These are phyloP conservation scores for Triplophysa bombifrons DNA, from an alignment of 2,797 vertebrate species.

Conservation along the genomic window DNA sequence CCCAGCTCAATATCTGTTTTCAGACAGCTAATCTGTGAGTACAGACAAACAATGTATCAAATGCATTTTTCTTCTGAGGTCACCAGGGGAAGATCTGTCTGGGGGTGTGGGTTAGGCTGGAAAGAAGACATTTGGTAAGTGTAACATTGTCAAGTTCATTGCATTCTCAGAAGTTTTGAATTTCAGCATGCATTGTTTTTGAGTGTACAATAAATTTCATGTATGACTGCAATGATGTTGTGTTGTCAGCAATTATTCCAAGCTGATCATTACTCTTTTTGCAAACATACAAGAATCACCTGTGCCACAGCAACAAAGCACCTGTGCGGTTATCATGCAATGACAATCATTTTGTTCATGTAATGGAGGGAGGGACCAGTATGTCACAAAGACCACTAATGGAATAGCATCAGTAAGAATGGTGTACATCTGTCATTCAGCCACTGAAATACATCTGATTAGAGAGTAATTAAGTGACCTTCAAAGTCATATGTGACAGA, in stretches of 20 bases:
- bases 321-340: slow-evolving; percentile 32
- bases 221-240: background rate
- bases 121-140: slow-evolving; percentile 29
- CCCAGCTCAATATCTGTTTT: slow-evolving; percentile 49
- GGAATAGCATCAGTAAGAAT: slow-evolving; percentile 56
- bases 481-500: slow-evolving; percentile 53
- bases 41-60: slow-evolving; percentile 56
- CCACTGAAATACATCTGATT: slow-evolving; percentile 54
- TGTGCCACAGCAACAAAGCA: slow-evolving; percentile 32
- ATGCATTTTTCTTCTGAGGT: slow-evolving; percentile 51
- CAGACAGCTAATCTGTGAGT: slow-evolving; percentile 52
- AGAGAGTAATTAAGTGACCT: slow-evolving; percentile 60
- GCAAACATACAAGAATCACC: slow-evolving; percentile 40
- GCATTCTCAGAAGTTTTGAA: background rate
- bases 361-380: slow-evolving; percentile 45
- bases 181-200: slow-evolving; percentile 2
- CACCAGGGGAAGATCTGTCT: slow-evolving; percentile 19
- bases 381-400: slow-evolving; percentile 53
- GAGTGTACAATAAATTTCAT: background rate
- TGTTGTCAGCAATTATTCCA: slow-evolving; percentile 26
- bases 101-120: background rate
- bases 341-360: slow-evolving; percentile 30
- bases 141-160: background rate
- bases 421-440: slow-evolving; percentile 56
- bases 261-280: slow-evolving; percentile 23